Conservation (phyloP, 2,113 vertebrate species). For the Lepisosteus osseus region DNA sequence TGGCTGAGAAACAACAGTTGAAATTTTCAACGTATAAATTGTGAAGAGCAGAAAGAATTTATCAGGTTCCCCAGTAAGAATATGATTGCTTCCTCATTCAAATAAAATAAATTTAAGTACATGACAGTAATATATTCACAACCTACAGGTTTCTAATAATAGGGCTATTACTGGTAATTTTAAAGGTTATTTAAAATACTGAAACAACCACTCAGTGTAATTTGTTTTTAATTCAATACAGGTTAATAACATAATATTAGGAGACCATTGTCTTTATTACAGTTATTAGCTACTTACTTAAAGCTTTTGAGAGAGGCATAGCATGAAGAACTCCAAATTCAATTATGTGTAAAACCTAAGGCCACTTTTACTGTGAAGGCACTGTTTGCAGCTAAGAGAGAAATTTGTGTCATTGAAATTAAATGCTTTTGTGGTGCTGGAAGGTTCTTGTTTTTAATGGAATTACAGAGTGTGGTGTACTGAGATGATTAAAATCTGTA, state of each 20-base stretch:
- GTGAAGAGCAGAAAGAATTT: not conserved
- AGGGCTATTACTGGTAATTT: conserved; percentile 24
- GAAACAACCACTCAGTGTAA: conserved; percentile 28
- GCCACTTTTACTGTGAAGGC: conserved; percentile 85
- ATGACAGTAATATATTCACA: conserved; percentile 38
- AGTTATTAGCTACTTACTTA: conserved; percentile 93
- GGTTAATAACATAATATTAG: conserved; percentile 78
- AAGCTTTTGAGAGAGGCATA: conserved; percentile 82
- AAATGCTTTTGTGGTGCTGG: conserved; percentile 89
- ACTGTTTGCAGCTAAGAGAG: conserved; percentile 78
- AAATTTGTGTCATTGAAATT: conserved; percentile 92
- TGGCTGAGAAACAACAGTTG: conserved; percentile 38
- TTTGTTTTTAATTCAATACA: conserved; percentile 65
- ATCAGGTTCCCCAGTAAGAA: conserved; percentile 11
- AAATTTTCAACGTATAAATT: conserved; percentile 27
- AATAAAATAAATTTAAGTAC: conserved; percentile 25
- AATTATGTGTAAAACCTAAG: conserved; percentile 90
- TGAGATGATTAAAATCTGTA: conserved; percentile 96
- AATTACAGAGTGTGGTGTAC: conserved; percentile 82
- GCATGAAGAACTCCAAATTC: conserved; percentile 82
- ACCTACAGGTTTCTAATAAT: conserved; percentile 18
- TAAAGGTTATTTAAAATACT: conserved; percentile 25
- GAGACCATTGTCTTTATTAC: conserved; percentile 86
- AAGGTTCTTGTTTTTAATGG: conserved; percentile 93
- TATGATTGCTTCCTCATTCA: conserved; percentile 12